These are phyloP conservation scores for Corythornis leucogaster DNA, from an alignment of 2,797 vertebrate species.

Conservation along the genomic window DNA sequence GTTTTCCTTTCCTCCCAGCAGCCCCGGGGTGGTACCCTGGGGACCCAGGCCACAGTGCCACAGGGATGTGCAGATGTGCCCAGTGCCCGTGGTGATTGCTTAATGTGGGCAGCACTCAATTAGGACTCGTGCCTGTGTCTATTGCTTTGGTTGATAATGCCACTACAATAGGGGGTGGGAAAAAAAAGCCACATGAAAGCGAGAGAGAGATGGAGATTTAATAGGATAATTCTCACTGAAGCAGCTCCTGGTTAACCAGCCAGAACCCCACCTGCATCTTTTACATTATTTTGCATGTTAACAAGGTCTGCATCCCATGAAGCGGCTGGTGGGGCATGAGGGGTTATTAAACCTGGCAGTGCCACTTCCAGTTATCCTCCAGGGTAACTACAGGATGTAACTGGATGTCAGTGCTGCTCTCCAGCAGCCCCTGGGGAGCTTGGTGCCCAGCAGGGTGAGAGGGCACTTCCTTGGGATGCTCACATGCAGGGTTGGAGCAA, in stretches of 20 bases:
- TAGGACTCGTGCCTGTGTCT: not conserved
- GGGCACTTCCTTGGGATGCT: not conserved
- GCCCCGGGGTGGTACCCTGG: not conserved
- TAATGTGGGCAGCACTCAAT: not conserved
- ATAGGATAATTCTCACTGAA: constrained; percentile 74
- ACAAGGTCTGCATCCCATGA: constrained; percentile 15
- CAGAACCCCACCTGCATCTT: constrained; percentile 72
- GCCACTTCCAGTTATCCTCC: not conserved
- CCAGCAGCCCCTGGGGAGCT: not conserved
- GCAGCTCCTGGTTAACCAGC: constrained; percentile 67
- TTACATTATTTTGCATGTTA: constrained; percentile 72
- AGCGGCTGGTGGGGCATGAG: constrained; percentile 16
- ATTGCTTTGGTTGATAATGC: constrained; percentile 46
- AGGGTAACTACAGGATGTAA: not conserved
- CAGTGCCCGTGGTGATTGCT: not conserved
- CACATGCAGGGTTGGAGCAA: not conserved
- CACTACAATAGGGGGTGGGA: not conserved
- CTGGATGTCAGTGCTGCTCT: not conserved
- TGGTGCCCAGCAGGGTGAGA: accelerated
- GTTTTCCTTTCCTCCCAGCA: not conserved
- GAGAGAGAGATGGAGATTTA: constrained; percentile 36
- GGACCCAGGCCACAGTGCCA: not conserved
- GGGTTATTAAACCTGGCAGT: constrained; percentile 16
- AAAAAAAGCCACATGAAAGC: not conserved
- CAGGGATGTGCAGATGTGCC: not conserved